phyloP scores from a whole-genome alignment of 1,140 invertebrate species.

The Ridgeia piscesae region DNA sequence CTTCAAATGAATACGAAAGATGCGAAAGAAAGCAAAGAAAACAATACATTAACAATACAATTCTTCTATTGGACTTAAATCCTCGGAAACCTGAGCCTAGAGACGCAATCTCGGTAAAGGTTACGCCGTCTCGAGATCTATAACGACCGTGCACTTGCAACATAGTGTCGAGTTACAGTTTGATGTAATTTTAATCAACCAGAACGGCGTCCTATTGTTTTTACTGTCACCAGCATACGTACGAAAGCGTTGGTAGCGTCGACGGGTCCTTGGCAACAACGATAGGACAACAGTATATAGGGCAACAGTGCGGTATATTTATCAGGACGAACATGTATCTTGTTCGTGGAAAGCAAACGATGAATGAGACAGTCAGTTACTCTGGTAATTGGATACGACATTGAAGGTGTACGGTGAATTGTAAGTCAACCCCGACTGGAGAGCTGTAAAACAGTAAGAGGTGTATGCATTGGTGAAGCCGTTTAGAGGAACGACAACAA shows the following conservation, averaged over 20 bases:
- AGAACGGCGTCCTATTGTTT: not conserved
- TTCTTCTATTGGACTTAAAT: no score
- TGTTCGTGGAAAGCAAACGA: conserved; percentile 4
- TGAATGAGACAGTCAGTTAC: not conserved
- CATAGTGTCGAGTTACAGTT: not conserved
- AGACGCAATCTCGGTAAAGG: no score
- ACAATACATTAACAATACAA: no score
- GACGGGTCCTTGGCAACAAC: not conserved
- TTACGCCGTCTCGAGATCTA: not conserved
- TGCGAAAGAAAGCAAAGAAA: no score
- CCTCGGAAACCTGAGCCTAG: no score
- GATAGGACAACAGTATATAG: not conserved
- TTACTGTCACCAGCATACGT: not conserved
- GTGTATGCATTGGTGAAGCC: not conserved
- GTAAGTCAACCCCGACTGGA: not conserved
- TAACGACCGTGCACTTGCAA: not conserved
- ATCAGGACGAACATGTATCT: not conserved
- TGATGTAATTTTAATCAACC: no score
- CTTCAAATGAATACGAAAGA: no score
- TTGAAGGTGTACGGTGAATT: not conserved
- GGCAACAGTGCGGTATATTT: not conserved
- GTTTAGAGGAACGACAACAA: not conserved
- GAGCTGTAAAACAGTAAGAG: no score
- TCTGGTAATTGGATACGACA: not conserved
- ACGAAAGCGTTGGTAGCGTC: not conserved